A percentile compares a stretch with the other conserved stretches of the same genome.
phyloP scores from a whole-genome alignment of 2,797 vertebrate species.

The Vireo griseus region DNA sequence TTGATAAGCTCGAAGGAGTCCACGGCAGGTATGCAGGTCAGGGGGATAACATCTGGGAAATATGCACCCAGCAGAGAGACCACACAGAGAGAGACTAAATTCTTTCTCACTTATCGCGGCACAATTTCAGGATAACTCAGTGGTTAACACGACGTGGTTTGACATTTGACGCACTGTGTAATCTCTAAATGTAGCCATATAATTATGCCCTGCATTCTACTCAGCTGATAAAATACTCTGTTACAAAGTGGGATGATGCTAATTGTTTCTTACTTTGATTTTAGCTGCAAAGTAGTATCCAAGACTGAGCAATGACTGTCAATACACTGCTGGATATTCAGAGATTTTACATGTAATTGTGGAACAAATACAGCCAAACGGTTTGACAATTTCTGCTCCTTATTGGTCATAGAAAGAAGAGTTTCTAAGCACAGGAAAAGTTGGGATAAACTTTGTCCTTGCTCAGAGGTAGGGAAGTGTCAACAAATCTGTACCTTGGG shows the following conservation, averaged over 20 bases:
- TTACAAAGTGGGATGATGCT: slow-evolving; percentile 33
- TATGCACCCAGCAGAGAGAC: slow-evolving; percentile 74
- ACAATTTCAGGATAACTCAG: slow-evolving; percentile 58
- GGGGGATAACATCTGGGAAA: slow-evolving; percentile 72
- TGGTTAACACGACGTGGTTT: slow-evolving; percentile 35
- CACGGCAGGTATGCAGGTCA: slow-evolving; percentile 81
- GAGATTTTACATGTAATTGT: not conserved
- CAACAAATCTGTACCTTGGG: not conserved
- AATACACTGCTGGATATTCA: not conserved
- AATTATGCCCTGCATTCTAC: slow-evolving; percentile 33
- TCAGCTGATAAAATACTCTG: slow-evolving; percentile 29
- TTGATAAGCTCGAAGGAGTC: slow-evolving; percentile 65
- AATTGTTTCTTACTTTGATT: slow-evolving; percentile 52
- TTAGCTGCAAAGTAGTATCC: slow-evolving; percentile 41
- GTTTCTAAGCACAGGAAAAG: not conserved
- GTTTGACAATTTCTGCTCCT: not conserved
- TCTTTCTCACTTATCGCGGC: slow-evolving; percentile 62
- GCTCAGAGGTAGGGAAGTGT: not conserved
- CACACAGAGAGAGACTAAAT: slow-evolving; percentile 83
- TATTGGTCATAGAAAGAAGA: not conserved
- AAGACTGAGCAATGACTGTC: not conserved
- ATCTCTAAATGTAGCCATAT: slow-evolving; percentile 17
- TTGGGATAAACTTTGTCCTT: not conserved
- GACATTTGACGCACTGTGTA: slow-evolving; percentile 31
- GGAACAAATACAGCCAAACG: not conserved